Percentiles rank a stretch among this genome's conserved stretches.
These are phyloP conservation scores for Casuarius casuarius DNA, from an alignment of 2,113 vertebrate genomes.

Conservation along the genomic window DNA sequence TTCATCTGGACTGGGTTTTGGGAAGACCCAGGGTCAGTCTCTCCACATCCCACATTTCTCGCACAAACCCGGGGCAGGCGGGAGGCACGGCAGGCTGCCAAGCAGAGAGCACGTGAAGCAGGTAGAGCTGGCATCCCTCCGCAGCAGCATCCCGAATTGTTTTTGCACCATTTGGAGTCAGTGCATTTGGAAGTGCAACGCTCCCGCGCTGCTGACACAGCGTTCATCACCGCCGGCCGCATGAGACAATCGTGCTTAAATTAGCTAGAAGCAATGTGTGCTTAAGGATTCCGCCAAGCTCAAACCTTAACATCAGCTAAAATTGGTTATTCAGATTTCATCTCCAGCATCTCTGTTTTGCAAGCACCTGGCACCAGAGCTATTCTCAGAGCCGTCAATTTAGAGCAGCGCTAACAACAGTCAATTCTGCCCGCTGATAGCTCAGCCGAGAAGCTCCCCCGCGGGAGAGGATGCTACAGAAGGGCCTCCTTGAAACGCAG, in stretches of 20 bases:
- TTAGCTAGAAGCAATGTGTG: not conserved
- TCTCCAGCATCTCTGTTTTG: not conserved
- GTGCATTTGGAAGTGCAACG: fast-evolving
- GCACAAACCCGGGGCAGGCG: too few species aligned
- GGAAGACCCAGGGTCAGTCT: not conserved
- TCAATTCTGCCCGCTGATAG: not conserved
- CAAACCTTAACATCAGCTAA: not conserved
- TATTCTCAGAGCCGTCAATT: not conserved
- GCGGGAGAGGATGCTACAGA: not conserved
- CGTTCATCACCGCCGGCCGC: fast-evolving
- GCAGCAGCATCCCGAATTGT: too few species aligned
- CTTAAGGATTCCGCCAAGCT: fast-evolving
- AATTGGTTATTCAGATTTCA: not conserved
- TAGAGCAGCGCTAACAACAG: not conserved
- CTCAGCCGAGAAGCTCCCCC: not conserved
- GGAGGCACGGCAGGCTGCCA: not conserved
- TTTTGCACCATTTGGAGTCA: not conserved
- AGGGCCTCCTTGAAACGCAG: fast-evolving
- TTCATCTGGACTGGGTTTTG: not conserved
- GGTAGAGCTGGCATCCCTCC: not conserved
- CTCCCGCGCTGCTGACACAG: not conserved
- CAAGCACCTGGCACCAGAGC: not conserved
- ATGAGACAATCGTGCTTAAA: not conserved
- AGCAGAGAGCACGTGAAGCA: not conserved
- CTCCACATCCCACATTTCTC: too few species aligned